These are phyloP conservation scores for Diabrotica undecimpunctata DNA, from an alignment of 1,140 invertebrate species.

Conservation along the genomic window DNA sequence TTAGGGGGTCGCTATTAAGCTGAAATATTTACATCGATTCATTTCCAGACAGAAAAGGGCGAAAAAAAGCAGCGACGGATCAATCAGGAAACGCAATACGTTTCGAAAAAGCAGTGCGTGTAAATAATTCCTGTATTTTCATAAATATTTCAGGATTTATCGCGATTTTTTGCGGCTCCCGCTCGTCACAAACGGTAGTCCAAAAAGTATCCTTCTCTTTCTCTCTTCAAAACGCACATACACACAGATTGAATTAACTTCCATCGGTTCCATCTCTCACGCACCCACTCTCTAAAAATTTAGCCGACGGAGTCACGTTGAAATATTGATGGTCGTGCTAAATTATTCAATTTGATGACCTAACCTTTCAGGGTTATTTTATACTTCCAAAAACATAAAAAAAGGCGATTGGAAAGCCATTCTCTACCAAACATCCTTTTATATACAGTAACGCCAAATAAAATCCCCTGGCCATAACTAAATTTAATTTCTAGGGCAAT, in stretches of 20 bases:
- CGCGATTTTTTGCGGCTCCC: conserved; percentile 27
- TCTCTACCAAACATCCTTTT: neutral
- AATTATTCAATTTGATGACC: conserved; percentile 37
- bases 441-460: no score
- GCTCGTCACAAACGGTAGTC: conserved; percentile 29
- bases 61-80: conserved; percentile 25
- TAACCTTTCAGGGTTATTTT: conserved; percentile 27
- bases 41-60: conserved; percentile 28
- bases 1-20: conserved; percentile 29
- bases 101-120: conserved; percentile 28
- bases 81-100: conserved; percentile 33
- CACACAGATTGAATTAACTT: conserved; percentile 38
- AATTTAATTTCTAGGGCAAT: no score
- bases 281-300: conserved; percentile 31
- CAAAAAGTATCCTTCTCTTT: conserved; percentile 28
- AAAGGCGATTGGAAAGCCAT: neutral
- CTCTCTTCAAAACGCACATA: conserved; percentile 18
- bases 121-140: conserved; percentile 29
- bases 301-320: conserved; percentile 25
- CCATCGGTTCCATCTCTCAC: conserved; percentile 27
- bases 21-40: conserved; percentile 35
- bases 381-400: conserved; percentile 8
- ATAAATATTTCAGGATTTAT: conserved; percentile 35
- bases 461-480: no score
- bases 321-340: conserved; percentile 36